Evolutionary conservation across 2,113 vertebrate genomes (phyloP), one percentile per base, ranked within the genome.

Genomic region (Todiramphus saurophagus): DNA sequence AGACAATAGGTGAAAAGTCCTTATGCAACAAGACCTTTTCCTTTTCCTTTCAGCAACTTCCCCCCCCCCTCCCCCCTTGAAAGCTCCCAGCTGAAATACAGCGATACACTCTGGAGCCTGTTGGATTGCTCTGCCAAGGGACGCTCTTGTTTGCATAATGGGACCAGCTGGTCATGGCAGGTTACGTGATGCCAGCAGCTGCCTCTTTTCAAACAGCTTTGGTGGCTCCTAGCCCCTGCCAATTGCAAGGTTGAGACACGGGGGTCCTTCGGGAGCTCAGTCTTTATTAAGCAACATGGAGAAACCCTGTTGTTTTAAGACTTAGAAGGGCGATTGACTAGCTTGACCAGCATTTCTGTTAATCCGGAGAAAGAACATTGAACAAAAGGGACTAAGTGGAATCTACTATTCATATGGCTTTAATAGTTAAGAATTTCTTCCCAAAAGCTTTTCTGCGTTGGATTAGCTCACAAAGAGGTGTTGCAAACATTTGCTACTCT

Each of bases 111-210:
- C 58, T 33, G 56, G 55, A 94, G 82, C 64, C 68, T 55, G 56
- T 48, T 13, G 11, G 66, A 68, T 75, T 62, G 86, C 82, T 93
- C 87, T 96, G 89, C 82, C 90, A 93, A 87, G 86, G 75, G 76
- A 93, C 4, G 9, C 55, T 92, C 89, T 86, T 83, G 83, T 92
- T 92, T 92, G 91, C 87, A 91, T 90, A 94, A 96, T 89, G 77
- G 83, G 73, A 94, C 91, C 91, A 96, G 92, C 88, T 96, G 93
- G 89, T 94, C 89, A 78, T 87, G 74, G 93, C 84, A 96, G 87
- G 94, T 93, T 93, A 87, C 75, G 73, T 77, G 85, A 82, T 55
- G 46, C 81, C 5, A 17, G 75, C 93, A 94, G 91, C 86, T 95
- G 90, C 89, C 77, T 89, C 83, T 94, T 95, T 93, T 94, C 83